Percentiles rank a stretch among this genome's conserved stretches.
Conservation (phyloP, 2,113 vertebrate species). For the Plotosus lineatus region DNA sequence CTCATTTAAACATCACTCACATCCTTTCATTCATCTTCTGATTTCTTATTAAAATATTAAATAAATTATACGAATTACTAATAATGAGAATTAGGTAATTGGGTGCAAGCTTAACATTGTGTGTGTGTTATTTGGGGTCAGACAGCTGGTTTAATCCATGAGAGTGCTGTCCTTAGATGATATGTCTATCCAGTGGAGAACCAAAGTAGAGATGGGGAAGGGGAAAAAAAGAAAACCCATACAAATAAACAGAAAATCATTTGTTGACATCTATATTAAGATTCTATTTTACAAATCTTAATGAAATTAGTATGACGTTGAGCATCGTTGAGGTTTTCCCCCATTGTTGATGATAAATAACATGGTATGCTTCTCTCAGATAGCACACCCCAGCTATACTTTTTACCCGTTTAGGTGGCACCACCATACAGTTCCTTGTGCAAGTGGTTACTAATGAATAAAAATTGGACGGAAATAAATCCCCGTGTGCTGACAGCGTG, state of each 20-base stretch:
- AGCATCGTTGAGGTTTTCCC: too few species aligned
- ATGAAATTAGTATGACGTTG: too few species aligned
- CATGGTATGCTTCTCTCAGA: too few species aligned
- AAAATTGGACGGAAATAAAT: not conserved
- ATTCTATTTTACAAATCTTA: too few species aligned
- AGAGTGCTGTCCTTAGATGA: constrained; percentile 2
- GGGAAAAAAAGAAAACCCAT: not conserved
- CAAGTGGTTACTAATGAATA: too few species aligned
- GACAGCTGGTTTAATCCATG: constrained; percentile 18
- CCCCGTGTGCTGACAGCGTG: not conserved
- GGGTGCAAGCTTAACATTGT: not conserved
- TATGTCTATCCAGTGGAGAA: not conserved
- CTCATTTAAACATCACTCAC: not conserved
- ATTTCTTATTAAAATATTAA: not conserved
- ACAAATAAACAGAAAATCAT: constrained; percentile 7
- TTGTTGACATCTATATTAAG: too few species aligned
- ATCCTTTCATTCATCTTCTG: not conserved
- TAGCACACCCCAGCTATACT: too few species aligned
- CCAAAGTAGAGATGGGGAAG: not conserved
- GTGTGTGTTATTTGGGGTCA: not conserved
- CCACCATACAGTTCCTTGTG: too few species aligned
- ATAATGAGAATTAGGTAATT: not conserved
- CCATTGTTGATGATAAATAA: too few species aligned
- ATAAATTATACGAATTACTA: not conserved
- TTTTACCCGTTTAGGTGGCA: too few species aligned